phyloP scores from a whole-genome alignment of 2,888 invertebrate genomes.

The Aromia moschata region DNA sequence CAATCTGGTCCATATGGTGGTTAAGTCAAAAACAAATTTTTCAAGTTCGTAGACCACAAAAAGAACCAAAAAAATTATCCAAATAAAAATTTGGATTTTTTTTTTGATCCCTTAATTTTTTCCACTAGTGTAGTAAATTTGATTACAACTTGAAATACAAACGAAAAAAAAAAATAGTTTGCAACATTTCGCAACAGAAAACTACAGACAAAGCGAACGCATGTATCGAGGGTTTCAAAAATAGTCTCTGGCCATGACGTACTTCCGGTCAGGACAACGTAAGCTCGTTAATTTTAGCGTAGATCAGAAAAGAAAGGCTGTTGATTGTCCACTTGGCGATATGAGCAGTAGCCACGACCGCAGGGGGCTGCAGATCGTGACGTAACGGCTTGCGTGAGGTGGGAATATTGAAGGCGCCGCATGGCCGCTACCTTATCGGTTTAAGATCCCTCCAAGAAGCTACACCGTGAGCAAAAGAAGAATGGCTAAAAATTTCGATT shows the following conservation, averaged over 20 bases:
- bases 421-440: constrained; percentile 57
- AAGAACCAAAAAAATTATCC: no score
- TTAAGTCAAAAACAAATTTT: no score
- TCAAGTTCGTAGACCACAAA: no score
- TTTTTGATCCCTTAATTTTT: no score
- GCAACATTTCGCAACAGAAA: no score
- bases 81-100: no score
- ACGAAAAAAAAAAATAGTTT: no score
- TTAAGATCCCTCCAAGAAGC: constrained; percentile 55
- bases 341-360: constrained; percentile 26
- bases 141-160: no score
- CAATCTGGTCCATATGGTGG: no score
- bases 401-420: constrained; percentile 54
- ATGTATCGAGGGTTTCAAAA: constrained; percentile 2
- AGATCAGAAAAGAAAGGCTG: constrained; percentile 10
- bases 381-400: constrained; percentile 60
- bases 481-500: no score
- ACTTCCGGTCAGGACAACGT: constrained; percentile 6
- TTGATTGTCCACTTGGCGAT: constrained; percentile 26
- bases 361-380: constrained; percentile 52
- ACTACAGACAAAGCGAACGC: no score
- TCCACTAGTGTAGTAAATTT: no score
- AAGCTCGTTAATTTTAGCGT: constrained; percentile 12
- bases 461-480: constrained; percentile 51
- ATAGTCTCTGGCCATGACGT: constrained; percentile 9